Evolutionary conservation across 2,888 invertebrate genomes (phyloP), one percentile per base, ranked within the genome.

Genomic region (Ennomos fuscantarius): DNA sequence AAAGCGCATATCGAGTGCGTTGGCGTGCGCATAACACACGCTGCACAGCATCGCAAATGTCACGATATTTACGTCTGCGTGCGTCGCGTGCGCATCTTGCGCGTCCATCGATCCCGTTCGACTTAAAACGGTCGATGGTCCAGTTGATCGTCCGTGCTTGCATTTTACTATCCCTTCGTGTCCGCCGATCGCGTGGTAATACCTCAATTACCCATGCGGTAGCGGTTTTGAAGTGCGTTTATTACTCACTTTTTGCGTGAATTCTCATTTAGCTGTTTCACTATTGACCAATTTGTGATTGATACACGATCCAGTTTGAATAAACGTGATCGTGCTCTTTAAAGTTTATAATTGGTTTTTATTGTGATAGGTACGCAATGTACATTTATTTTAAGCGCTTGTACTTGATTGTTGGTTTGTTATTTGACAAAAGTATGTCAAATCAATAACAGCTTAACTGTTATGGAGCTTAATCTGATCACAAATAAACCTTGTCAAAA

Each of bases 21-120:
- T 52, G 68, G 63, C 69, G 71, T 63, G 64, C 63, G 47, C 53
- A 54, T 55, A 55, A 60, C 66, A 57, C 56, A 58, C 45, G 52
- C 60, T 50, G 70, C 66, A 61, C 51, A 59, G 74, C 75, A 82
- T 84, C 63, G 78, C 78, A 86, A 86, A 87, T 87, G 86, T 86
- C 87, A 84, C 76, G 86, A 83, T 89, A 89, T 89, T 89, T 87
- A 80, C 74, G 86, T 81, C 79, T 79, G 73, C 68, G 59, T 69
- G 66, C 58, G 60, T 62, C 78, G 80, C 79, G 77, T 76, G 81
- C 78, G 78, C 81, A 74, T 72, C 76, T 68, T 71, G 66, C 55
- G 47, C 63, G 71, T 76, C 74, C 74, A 73, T 75, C 79, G 81
- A 81, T 83, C 76, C 81, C 82, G 81, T 82, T 79, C 70, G 78